Evolutionary conservation across 2,888 invertebrate genomes (phyloP), one percentile per base, ranked within the genome.

Genomic region (Ernsta delagoae): DNA sequence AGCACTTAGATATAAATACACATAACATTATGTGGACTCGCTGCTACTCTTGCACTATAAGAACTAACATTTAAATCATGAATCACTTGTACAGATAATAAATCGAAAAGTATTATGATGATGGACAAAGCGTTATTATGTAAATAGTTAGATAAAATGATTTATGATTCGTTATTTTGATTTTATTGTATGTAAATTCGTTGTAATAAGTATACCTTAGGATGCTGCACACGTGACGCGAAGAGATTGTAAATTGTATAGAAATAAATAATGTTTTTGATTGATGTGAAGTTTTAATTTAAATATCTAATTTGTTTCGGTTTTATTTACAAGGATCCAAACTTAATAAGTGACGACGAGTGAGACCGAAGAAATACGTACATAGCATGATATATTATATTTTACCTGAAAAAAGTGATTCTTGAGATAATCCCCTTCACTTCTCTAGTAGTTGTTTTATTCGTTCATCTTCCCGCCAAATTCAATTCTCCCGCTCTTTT

Each of bases 211-310:
- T 83, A 84, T 82, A 85, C 80, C 75, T 77, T 82, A 79, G 78
- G 75, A 81, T 81, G 84, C 84, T 85, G 86, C 89, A 88, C 83
- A 80, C 79, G 80, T 82, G 78, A 82, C 81, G 87, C 85, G 81
- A 78, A 73, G 72, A 78, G 48, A 68, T 63, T 89, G 88, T 90
- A 87, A 84, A 88, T 89, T 90, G 85, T 90, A 90, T 87, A 88
- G 86, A 86, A 90, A 90, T 89, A 89, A 90, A 90, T 77, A 79
- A 86, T 87, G 86, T 88, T 88, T 89, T 89, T 86, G 80, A 86
- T 81, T 79, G 76, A 74, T 71, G 71, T 72, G 78, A 80, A 73
- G 82, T 78, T 79, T 81, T 83, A 83, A 77, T 78, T 68, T 34
- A 31, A 31, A 31, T 31, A 31, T 31, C 4, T 16, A 16, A 16